Evolutionary conservation across 23 tunicate genomes (phyloP), one percentile per base, ranked within the genome.

Genomic region (Halocynthia aurantium): DNA sequence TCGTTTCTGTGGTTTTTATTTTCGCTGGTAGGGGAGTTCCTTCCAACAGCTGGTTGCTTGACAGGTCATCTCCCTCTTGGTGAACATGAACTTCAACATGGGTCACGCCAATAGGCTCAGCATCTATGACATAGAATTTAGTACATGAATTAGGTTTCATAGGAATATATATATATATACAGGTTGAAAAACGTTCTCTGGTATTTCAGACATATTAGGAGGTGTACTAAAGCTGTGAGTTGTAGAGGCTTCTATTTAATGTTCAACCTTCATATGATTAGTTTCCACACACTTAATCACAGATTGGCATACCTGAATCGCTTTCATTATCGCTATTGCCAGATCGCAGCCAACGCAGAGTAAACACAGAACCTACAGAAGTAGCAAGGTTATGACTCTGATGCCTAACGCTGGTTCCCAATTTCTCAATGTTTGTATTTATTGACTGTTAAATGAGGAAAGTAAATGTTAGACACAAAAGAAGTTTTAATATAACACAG

Each of bases 311-410:
- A 74, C 78, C 78, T 56, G 78, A 74, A 54, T 74, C 78, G 6
- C 78, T 74, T 12, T 74, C 78, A 74, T 74, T 74, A 54, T 74
- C 78, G 57, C 51, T 52, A 22, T 53, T 54, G 8, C 60, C 63
- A 74, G 17, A 53, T 54, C 56, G 55, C 78, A 74, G 22, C 85
- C 90, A 83, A 52, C 97, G 81, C 63, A 92, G 68, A 2, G 98
- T 92, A 53, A 92, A 84, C 6, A 92, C 98, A 50, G 92, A 86
- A 7, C 98, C 98, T 22, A 92, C 98, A 5, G 92, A 86, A 13
- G 88, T 69, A 12, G 98, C 98, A 8, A 92, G 84, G 18, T 79
- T 92, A 49, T 92, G 98, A 81, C 93, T 86, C 20, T 82, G 70
- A 11, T 72, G 76, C 82, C 78, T 78, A 13, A 92, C 86, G 21